These are phyloP conservation scores for Ptilodon capucinus DNA, from an alignment of 2,888 invertebrate genomes.

Conservation along the genomic window DNA sequence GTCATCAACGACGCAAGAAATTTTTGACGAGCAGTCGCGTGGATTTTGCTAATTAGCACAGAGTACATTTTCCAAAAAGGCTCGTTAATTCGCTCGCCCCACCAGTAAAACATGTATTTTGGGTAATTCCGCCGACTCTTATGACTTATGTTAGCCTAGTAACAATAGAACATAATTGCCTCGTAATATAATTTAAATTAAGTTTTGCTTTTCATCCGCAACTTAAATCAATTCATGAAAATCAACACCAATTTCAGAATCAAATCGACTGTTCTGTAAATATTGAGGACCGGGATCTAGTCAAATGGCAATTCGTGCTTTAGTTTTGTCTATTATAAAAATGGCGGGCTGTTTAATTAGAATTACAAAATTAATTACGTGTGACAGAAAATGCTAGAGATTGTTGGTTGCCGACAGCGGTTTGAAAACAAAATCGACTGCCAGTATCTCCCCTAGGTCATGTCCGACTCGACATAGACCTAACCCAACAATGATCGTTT, in stretches of 20 bases:
- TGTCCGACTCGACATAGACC: no score
- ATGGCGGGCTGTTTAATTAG: background rate
- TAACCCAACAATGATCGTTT: background rate
- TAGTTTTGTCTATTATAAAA: background rate
- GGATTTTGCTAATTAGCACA: no score
- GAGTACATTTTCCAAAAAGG: no score
- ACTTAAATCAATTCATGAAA: background rate
- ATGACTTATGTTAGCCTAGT: background rate
- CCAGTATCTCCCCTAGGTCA: no score
- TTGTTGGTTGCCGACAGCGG: no score
- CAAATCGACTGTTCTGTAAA: background rate
- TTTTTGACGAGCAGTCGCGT: no score
- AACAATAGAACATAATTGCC: background rate
- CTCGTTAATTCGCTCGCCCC: no score
- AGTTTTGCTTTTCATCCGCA: background rate
- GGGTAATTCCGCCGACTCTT: no score
- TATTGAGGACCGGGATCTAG: background rate
- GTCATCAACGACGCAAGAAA: no score
- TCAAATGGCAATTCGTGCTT: background rate
- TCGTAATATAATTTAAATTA: background rate
- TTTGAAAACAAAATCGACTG: no score
- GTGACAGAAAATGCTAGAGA: background rate
- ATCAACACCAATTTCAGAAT: background rate
- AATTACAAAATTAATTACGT: background rate
- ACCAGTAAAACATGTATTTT: no score